Conservation (phyloP, 2,888 invertebrate species). For the Eilema griseolum region DNA sequence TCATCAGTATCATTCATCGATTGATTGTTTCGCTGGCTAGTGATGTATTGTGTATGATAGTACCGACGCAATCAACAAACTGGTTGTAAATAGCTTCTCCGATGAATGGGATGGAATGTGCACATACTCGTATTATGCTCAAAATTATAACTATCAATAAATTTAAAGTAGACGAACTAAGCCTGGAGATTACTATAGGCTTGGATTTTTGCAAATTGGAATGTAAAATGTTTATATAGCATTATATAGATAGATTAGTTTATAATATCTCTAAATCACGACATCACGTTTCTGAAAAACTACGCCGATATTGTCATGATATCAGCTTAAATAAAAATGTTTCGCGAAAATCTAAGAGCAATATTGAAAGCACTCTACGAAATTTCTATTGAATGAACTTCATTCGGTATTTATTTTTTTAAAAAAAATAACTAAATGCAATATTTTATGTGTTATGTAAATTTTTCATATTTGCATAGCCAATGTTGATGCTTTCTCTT, state of each 20-base stretch:
- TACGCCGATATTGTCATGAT: background rate
- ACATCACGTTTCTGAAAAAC: too few relatives aligned
- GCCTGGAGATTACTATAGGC: background rate
- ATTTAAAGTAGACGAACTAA: background rate
- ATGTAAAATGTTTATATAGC: background rate
- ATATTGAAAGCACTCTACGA: background rate
- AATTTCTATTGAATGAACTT: background rate
- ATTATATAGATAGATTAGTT: background rate
- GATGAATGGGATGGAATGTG: constrained; percentile 21
- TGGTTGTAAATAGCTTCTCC: constrained; percentile 22
- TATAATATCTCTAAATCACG: too few relatives aligned
- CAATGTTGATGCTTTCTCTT: constrained; percentile 9
- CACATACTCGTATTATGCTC: constrained; percentile 27
- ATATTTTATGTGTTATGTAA: background rate
- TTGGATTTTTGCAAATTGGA: background rate
- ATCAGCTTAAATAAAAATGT: background rate
- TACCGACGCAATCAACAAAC: constrained; percentile 26
- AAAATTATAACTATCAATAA: constrained; percentile 23
- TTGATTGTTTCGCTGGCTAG: constrained; percentile 26
- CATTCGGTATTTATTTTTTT: background rate
- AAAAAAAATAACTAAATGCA: background rate
- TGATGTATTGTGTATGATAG: constrained; percentile 27
- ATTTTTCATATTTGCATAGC: constrained; percentile 10
- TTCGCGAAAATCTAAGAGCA: background rate
- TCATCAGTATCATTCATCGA: constrained; percentile 27